Conservation (phyloP, 23 tunicate species). For the Trididemnum nubilum region DNA sequence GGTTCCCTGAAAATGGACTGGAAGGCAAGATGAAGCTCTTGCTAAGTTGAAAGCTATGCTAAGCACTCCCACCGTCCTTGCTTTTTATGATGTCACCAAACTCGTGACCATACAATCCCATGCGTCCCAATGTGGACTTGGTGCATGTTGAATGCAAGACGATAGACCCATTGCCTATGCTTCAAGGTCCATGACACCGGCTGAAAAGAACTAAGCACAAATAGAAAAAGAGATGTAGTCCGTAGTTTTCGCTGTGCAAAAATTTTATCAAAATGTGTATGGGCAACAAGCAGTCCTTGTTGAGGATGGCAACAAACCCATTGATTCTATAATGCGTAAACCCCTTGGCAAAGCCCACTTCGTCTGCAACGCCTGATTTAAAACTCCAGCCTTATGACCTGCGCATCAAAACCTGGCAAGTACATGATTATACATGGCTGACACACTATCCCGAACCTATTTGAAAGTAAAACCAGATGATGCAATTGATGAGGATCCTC, state of each 20-base stretch:
- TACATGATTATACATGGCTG: slow-evolving; percentile 41
- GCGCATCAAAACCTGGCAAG: slow-evolving; percentile 11
- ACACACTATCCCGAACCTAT: slow-evolving; percentile 50
- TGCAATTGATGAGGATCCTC: slow-evolving; percentile 7
- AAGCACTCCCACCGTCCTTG: not conserved
- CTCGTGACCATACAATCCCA: slow-evolving; percentile 26
- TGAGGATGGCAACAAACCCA: slow-evolving; percentile 49
- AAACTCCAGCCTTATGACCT: slow-evolving; percentile 46
- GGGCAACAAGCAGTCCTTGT: not conserved
- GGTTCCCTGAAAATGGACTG: slow-evolving; percentile 13
- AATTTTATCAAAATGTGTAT: slow-evolving; percentile 31
- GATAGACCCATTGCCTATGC: slow-evolving; percentile 34
- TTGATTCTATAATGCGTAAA: slow-evolving; percentile 40
- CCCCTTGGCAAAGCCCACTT: slow-evolving; percentile 40
- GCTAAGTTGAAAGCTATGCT: slow-evolving; percentile 13
- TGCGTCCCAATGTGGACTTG: slow-evolving; percentile 42
- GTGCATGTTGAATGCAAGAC: slow-evolving; percentile 29
- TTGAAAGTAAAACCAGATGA: not conserved
- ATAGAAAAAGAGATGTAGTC: slow-evolving; percentile 36
- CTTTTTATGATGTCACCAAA: slow-evolving; percentile 19
- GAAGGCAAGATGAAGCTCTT: slow-evolving; percentile 9
- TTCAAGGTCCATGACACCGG: slow-evolving; percentile 24
- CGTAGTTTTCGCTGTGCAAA: slow-evolving; percentile 30
- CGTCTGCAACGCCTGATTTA: slow-evolving; percentile 43
- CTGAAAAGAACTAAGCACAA: slow-evolving; percentile 45